Base-by-base conservation (phyloP, 2,888 invertebrate genomes). In the Meganola albula region DNA sequence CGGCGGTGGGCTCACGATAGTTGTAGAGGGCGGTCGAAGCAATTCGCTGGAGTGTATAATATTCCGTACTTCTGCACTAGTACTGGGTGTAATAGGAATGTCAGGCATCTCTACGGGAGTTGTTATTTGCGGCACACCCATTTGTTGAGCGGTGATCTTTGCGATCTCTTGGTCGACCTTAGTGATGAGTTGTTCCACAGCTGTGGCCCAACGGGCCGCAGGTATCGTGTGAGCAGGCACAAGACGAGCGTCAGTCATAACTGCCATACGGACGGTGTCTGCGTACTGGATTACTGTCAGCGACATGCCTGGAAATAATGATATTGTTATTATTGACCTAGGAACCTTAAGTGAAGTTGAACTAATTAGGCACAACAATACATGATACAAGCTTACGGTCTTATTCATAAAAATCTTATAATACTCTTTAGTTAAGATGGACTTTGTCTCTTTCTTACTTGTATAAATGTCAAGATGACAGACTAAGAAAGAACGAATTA, bases 161-260 rank as follows among this genome's bases (percentile, higher is more conserved):
- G 80, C 75, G 28, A 84, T 67, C 48, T 79, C 76, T 26, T 77
- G 78, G 46, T 84, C 80, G 16, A 84, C 56, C 50, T 71, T 78
- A 4, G 59, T 44, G 34, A 82, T 58, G 1, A 84, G 54, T 14
- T 78, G 76, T n/a, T 79, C 74, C n/a, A 82, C 53, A 8, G 71
- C 75, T 3, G 57, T 48, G 0, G 83, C 56, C 86, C 86, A 87
- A 7, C 86, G 71, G 2, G 62, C 42, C 3, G 89, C 87, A 1
- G 91, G 83, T 25, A 87, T 69, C 1, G 74, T 68, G 72, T 92
- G 92, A 10, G 89, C 84, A 0, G 92, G 92, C 0, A 89, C 87
- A n/a, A 92, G 74, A 8, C 90, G 87, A 0, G 91, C 89, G 63
- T 93, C 92, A 1, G 90, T 88, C 92, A 93, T 93, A 4, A 92